Conservation (phyloP, 1,140 invertebrate genomes). For the Listronotus oregonensis region DNA sequence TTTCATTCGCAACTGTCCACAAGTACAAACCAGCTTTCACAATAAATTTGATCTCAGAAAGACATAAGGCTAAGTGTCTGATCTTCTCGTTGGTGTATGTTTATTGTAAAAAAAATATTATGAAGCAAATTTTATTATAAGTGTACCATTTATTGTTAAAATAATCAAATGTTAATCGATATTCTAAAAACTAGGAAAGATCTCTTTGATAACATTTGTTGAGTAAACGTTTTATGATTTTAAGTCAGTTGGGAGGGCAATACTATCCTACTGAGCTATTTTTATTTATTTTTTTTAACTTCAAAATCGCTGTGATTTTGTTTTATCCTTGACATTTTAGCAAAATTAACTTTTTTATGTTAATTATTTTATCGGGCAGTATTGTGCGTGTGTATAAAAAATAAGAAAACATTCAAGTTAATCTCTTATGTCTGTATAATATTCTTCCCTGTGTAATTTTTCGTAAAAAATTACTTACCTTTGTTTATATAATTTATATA, state of each 20-base stretch:
- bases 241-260: background rate
- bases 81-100: no score
- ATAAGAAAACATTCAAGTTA: slow-evolving; percentile 2
- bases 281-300: slow-evolving; percentile 9
- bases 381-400: slow-evolving; percentile 26
- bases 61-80: no score
- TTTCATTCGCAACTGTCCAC: no score
- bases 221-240: background rate
- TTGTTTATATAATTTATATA: slow-evolving; percentile 49
- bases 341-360: slow-evolving; percentile 6
- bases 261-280: no score
- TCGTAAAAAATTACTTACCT: slow-evolving; percentile 41
- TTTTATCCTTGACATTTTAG: slow-evolving; percentile 15
- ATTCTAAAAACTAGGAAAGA: slow-evolving; percentile 7
- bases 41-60: no score
- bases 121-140: no score
- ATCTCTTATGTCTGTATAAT: slow-evolving; percentile 13
- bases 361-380: slow-evolving; percentile 19
- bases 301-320: slow-evolving; percentile 34
- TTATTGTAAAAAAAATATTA: no score
- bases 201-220: background rate
- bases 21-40: no score
- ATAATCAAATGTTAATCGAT: slow-evolving; percentile 11
- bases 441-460: slow-evolving; percentile 22
- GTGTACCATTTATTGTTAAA: no score